A percentile compares a stretch with the other conserved stretches of the same genome.
Conservation (phyloP, 1,140 invertebrate species). For the Scaptodrosophila lebanonensis region DNA sequence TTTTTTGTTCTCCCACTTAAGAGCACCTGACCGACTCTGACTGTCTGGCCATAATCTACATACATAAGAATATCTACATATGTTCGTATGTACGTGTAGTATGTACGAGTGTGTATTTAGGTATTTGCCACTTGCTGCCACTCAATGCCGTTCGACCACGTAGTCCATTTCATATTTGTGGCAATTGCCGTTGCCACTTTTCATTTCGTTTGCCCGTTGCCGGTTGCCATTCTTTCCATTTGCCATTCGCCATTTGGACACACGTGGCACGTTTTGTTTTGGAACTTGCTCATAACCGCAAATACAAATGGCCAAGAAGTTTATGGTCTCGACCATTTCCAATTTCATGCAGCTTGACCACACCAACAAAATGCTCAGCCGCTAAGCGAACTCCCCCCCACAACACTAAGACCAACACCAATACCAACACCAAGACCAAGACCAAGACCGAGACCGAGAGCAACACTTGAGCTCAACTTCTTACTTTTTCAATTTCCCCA, state of each 20-base stretch:
- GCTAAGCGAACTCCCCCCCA: neutral
- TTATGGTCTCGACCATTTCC: constrained; percentile 66
- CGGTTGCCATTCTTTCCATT: constrained; percentile 8
- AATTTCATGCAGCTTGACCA: constrained; percentile 72
- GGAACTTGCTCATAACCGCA: constrained; percentile 44
- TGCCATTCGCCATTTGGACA: constrained; percentile 1
- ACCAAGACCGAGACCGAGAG: constrained; percentile 1
- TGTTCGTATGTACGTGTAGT: no score
- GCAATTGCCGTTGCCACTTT: constrained; percentile 30
- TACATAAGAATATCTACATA: no score
- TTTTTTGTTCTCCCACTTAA: no score
- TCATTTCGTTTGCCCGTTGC: constrained; percentile 38
- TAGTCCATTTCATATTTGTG: constrained; percentile 33
- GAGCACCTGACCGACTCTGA: no score
- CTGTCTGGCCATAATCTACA: no score
- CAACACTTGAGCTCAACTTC: constrained; percentile 41
- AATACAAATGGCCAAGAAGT: constrained; percentile 70
- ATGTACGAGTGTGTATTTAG: no score
- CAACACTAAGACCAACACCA: neutral
- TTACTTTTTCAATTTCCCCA: constrained; percentile 51
- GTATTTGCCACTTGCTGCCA: no score
- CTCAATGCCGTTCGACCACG: no score
- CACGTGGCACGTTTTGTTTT: neutral
- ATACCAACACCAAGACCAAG: neutral
- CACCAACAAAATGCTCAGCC: constrained; percentile 40